Base-by-base conservation (phyloP, 2,888 invertebrate genomes). In the Boloria euphrosyne region DNA sequence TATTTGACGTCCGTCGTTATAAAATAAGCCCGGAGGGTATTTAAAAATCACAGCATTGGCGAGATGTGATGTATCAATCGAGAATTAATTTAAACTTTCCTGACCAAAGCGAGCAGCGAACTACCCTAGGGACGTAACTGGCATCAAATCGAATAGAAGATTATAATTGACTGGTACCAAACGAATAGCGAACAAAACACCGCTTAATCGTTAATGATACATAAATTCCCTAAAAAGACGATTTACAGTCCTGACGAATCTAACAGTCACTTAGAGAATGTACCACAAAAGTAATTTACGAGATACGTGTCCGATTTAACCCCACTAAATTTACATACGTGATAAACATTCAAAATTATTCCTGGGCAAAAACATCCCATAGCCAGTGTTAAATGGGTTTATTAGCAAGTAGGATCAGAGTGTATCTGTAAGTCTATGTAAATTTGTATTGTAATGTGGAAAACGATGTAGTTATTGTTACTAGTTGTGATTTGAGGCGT, bases 21-120 rank as follows among this genome's bases (percentile, higher is more conserved):
- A 76, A 76, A 80, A 81, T 79, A 76, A 77, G 74, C 76, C 75
- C 76, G 75, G 73, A 74, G 80, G 80, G 81, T 79, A 79, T 82
- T 87, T 84, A 81, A 83, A 87, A 88, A 88, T 86, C 84, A 83
- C 79, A 80, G 79, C 80, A 80, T 80, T 78, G 82, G 79, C 80
- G 80, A 80, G 84, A 84, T 83, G 78, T 83, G 83, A 86, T 87
- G 83, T 89, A 87, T 87, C 90, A 89, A 90, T 88, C 82, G 82
- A 81, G 85, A 90, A 89, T 89, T 90, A 88, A 90, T 90, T 90
- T 89, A 89, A 90, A 90, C 86, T 90, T 90, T 85, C 82, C 84
- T 82, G 80, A 81, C 79, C 84, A 86, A 89, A 88, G 84, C 85
- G 86, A 88, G 80, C 85, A 86, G 78, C 80, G 82, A 76, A 76